phyloP scores from a whole-genome alignment of 2,888 invertebrate genomes.

The Thelaira solivaga region DNA sequence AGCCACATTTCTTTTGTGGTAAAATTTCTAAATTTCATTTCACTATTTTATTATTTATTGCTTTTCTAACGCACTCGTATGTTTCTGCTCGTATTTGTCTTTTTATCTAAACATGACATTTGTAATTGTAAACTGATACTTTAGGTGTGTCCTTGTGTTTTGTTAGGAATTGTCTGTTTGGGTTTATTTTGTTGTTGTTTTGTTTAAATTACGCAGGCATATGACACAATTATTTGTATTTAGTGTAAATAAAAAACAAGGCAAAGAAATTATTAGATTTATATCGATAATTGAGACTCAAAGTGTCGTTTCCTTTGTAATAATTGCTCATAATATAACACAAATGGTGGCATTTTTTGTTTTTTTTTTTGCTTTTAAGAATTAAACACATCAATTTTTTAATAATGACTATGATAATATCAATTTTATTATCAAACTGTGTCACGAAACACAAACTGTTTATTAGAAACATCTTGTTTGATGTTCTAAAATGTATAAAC shows the following conservation, averaged over 20 bases:
- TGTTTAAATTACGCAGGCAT: conserved; percentile 45
- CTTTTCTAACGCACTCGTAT: conserved; percentile 38
- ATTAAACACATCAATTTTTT: no score
- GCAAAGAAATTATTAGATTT: conserved; percentile 49
- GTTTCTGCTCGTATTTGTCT: conserved; percentile 4
- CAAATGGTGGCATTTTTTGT: conserved; percentile 52
- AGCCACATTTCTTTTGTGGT: conserved; percentile 28
- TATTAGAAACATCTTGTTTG: no score
- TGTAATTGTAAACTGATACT: conserved; percentile 63
- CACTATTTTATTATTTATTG: conserved; percentile 56
- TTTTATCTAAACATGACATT: conserved; percentile 60
- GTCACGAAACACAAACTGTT: no score
- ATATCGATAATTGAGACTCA: conserved; percentile 37
- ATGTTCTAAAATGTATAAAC: no score
- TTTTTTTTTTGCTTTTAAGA: no score
- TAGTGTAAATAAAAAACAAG: conserved; percentile 35
- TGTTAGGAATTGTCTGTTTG: not conserved
- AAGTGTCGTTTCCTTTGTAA: conserved; percentile 6
- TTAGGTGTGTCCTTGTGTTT: conserved; percentile 47
- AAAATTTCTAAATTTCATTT: conserved; percentile 42
- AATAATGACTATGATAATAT: no score
- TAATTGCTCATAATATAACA: conserved; percentile 52
- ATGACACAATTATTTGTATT: conserved; percentile 58
- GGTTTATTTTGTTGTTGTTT: no score
- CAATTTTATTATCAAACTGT: no score